Evolutionary conservation across 2,113 vertebrate species (phyloP), one percentile per base, ranked within the genome.

Genomic region (Pholis gunnellus): DNA sequence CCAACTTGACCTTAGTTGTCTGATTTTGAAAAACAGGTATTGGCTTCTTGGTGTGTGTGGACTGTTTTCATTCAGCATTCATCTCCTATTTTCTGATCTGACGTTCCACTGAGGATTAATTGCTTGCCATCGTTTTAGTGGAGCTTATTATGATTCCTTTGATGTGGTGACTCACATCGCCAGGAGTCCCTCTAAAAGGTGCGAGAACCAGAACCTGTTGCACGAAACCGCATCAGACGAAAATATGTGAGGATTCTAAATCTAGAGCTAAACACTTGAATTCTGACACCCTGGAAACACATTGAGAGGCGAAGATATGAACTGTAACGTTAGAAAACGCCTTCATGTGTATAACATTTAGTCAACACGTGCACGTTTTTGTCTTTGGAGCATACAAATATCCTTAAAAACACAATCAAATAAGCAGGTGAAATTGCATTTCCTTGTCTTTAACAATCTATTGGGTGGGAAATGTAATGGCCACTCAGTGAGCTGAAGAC

Each of bases 131-230:
- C 42, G 15, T 70, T 75, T 61, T 18, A 71, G 48, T 27, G 75
- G 60, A 82, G 71, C 59, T 79, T 46, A 82, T 78, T 74, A 80
- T 81, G 60, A 73, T 79, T 72, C 57, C 46, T 90, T 87, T 89
- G 83, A 88, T 88, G 85, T 83, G 64, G 48, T 76, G 64, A 66
- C 81, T 74, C 78, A 79, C 44, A 42, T 63, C 20, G 0, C 42
- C 44, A 48, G 50, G 42, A 79, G 66, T 50, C 10, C 38, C 20
- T 73, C 27, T 20, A 20, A 57, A 57, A 59, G 78, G 59, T 65
- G 68, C 9, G 36, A 72, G 46, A 69, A 70, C 46, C 27, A 56
- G 36, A 64, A 25, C 48, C 72, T 54, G 42, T 65, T 57, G 40
- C 29, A 59, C 14, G 36, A 56, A 65, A 38, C 25, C 27, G 22